Evolutionary conservation across 1,140 invertebrate species (phyloP), one percentile per base, ranked within the genome.

Genomic region (Bombus terrestris): DNA sequence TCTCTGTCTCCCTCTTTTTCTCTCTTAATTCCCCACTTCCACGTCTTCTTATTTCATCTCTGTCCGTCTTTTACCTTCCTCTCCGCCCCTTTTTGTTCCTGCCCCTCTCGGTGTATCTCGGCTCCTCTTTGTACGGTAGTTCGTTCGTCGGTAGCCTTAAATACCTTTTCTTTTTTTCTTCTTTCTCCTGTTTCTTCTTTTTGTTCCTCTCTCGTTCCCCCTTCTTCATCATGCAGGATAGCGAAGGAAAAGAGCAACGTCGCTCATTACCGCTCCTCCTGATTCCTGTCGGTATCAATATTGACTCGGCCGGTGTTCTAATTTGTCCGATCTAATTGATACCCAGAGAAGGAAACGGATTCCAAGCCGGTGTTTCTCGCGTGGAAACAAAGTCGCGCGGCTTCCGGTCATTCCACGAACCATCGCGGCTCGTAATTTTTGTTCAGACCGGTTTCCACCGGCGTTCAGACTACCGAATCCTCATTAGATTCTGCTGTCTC

Each of bases 71-170:
- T 71, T 37, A 32, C 39, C 72, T 66, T 28, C 59, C 32, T 72
- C 62, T 73, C 69, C 43, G 81, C 64, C 71, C 83, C 81, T 86
- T 74, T 72, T 79, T 78, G 35, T 64, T 76, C 73, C 73, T 59
- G 37, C 35, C 28, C 47, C 73, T 83, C 85, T 35, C 28, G 28
- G 28, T n/a, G 53, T 72, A 41, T 85, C 86, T 81, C 86, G 86
- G 77, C 88, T 72, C 83, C 83, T 82, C 75, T 88, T 88, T 88
- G 75, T 90, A 82, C 86, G 79, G 62, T 83, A 83, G 78, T 83
- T 80, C 69, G 66, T 84, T 74, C 78, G 84, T 88, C 83, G 75
- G 82, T 79, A 66, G 81, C 81, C 87, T 85, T 88, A 92, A 85
- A 80, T 73, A 73, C 64, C 64, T 80, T 66, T 64, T 35, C 62